A percentile compares a stretch with the other conserved stretches of the same genome.
Conservation (phyloP, 2,797 vertebrate species). For the Scleropages formosus region DNA sequence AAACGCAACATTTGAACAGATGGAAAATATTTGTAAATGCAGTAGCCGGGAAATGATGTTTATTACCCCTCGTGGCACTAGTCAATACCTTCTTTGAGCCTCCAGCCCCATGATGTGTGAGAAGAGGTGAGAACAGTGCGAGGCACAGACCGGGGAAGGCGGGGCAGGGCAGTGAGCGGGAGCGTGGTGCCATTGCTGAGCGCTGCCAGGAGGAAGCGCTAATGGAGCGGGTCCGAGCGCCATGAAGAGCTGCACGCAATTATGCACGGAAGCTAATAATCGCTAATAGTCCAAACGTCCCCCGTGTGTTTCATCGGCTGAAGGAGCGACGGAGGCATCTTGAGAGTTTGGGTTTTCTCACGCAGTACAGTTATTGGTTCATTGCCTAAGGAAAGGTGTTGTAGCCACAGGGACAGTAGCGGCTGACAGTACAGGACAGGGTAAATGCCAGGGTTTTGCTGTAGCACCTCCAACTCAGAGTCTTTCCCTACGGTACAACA, state of each 20-base stretch:
- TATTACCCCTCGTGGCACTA: slow-evolving; percentile 29
- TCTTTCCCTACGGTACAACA: no score
- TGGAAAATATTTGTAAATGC: slow-evolving; percentile 29
- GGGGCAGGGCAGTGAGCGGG: slow-evolving; percentile 1
- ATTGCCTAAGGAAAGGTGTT: slow-evolving; percentile 5
- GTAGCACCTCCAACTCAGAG: no score
- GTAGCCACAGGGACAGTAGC: no score
- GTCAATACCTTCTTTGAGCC: slow-evolving; percentile 13
- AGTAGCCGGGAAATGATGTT: slow-evolving; percentile 19
- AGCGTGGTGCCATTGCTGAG: neutral
- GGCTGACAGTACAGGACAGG: no score
- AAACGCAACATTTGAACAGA: slow-evolving; percentile 15
- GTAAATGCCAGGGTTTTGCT: no score
- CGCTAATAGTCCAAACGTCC: slow-evolving; percentile 18
- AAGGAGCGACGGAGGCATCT: neutral
- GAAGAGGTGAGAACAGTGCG: slow-evolving; percentile 15
- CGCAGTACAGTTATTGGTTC: slow-evolving; percentile 5
- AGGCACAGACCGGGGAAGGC: slow-evolving; percentile 17
- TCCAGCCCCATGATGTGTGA: slow-evolving; percentile 16
- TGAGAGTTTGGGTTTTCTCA: slow-evolving; percentile 2
- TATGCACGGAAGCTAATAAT: slow-evolving; percentile 13
- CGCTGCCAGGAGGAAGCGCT: slow-evolving; percentile 14
- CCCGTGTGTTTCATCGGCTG: neutral
- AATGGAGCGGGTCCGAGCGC: slow-evolving; percentile 12
- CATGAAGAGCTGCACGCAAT: neutral